Evolutionary conservation across 2,888 invertebrate genomes (phyloP).

Genomic region (Machimus rusticus): DNA sequence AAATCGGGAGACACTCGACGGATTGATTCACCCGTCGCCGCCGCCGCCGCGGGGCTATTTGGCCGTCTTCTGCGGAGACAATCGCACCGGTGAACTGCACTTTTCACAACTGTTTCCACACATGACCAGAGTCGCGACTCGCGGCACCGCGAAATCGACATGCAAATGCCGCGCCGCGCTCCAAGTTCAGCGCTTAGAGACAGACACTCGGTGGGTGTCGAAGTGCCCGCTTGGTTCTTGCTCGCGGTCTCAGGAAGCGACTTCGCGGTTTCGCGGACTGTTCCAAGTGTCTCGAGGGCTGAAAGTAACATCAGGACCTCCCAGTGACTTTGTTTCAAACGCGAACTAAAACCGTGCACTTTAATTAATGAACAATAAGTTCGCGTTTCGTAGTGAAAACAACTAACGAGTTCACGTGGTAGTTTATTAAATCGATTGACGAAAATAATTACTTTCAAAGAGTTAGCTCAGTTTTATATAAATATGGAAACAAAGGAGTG

Average conservation of each 20-base stretch:
- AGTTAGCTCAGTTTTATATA: neutral
- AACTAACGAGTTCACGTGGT: neutral
- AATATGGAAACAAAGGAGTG: neutral
- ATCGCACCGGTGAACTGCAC: constrained; percentile 4
- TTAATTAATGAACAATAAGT: neutral
- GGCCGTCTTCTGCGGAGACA: neutral
- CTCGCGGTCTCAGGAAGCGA: neutral
- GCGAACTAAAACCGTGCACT: neutral
- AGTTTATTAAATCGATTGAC: neutral
- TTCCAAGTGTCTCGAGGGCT: neutral
- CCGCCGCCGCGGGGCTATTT: neutral
- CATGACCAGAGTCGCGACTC: neutral
- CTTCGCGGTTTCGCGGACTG: neutral
- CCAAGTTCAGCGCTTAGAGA: neutral
- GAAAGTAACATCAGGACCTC: neutral
- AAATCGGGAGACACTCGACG: neutral
- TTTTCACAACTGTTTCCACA: constrained; percentile 12
- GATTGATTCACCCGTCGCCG: neutral
- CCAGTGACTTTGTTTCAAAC: neutral
- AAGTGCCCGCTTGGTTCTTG: neutral
- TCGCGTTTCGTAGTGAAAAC: neutral
- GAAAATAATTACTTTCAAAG: neutral
- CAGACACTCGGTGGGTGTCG: neutral
- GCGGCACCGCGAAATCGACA: neutral
- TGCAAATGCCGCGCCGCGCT: neutral